Evolutionary conservation across 2,113 vertebrate species (phyloP), one percentile per base, ranked within the genome.

Genomic region (Vombatus ursinus): DNA sequence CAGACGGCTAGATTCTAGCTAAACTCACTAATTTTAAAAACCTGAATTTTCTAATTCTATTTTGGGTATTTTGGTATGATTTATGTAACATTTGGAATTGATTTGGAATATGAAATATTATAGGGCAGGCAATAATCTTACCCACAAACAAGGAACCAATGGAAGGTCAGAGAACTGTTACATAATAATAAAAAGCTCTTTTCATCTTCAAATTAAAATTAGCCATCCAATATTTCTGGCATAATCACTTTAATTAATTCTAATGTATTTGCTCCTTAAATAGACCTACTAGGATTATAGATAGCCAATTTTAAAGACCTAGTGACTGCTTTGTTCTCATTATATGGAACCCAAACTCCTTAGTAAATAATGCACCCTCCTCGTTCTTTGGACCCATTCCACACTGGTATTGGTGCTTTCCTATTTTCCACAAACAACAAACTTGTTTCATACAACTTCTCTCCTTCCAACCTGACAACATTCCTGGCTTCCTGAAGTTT

Each of bases 231-330:
- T 98, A 97, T 97, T 96, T 89, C 61, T 98, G 95, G 61, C 94
- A 96, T 97, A 98, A 98, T 97, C 96, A 97, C 91, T 97, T 96
- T 97, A 98, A 98, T 97, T 97, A 98, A 97, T 95, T 92, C 49
- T 97, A 98, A 98, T 98, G 98, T 97, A 98, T 98, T 98, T 97
- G 96, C 97, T 98, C 95, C 94, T 97, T 98, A 96, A 90, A 97
- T n/a, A 96, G 90, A 51, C 94, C 97, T 96, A 97, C 95, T 48
- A 97, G 97, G 97, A 98, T 97, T 97, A 94, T 68, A 97, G 95
- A 97, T 52, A 97, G 97, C 90, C 97, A 98, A 98, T 98, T 98
- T 98, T 89, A 98, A 98, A 98, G 96, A 98, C 96, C 97, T 95
- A 97, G 97, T 97, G 97, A 97, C 97, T 98, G 98, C 96, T 94